phyloP scores from a whole-genome alignment of 2,113 vertebrate species.

The Neotoma lepida region DNA sequence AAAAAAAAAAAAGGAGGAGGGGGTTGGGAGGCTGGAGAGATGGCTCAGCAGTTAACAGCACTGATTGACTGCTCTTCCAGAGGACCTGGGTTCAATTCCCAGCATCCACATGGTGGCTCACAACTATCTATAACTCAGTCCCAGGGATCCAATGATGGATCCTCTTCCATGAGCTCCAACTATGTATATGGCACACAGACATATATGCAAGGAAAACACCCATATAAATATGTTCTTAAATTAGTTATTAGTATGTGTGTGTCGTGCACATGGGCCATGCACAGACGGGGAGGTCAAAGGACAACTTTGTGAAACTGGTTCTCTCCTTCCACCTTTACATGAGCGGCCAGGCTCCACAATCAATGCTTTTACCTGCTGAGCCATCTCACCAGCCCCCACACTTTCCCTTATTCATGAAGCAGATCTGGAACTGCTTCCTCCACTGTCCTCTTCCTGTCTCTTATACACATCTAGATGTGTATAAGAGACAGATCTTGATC shows the following conservation, averaged over 20 bases:
- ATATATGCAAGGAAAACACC: not conserved
- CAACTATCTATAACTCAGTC: not conserved
- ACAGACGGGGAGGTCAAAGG: not conserved
- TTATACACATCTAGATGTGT: no score
- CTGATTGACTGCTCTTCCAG: not conserved
- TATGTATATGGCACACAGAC: not conserved
- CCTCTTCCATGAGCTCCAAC: not conserved
- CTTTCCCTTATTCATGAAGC: slow-evolving; percentile 1
- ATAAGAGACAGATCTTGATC: no score
- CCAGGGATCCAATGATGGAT: not conserved
- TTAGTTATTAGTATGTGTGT: not conserved
- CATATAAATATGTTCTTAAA: not conserved
- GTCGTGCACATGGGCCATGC: not conserved
- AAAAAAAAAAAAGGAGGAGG: not conserved
- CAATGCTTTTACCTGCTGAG: not conserved
- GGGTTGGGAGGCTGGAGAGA: not conserved
- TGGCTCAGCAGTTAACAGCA: not conserved
- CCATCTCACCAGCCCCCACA: not conserved
- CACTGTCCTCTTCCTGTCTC: slow-evolving; percentile 12
- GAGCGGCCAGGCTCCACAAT: not conserved
- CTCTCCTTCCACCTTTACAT: not conserved
- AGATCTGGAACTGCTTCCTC: not conserved
- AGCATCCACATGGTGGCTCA: not conserved
- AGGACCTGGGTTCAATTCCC: not conserved
- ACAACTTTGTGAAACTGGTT: not conserved